Evolutionary conservation across 2,797 vertebrate species (phyloP).

Genomic region (Hypotaenidia philippensis): DNA sequence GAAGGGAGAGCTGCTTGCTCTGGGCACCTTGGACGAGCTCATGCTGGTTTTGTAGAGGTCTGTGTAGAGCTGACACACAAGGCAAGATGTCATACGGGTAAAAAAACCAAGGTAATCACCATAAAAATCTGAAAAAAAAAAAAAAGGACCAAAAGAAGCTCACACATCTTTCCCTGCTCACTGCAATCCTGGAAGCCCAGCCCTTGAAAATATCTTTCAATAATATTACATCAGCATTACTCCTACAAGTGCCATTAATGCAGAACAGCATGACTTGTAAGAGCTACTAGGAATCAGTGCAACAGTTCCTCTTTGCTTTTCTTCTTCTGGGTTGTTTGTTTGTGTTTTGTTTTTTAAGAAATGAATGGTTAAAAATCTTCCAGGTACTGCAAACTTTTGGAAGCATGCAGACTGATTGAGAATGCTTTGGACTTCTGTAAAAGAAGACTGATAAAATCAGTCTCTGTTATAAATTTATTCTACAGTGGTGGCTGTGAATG

Average conservation of each 20-base stretch:
- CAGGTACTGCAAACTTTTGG: background rate
- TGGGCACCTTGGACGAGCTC: background rate
- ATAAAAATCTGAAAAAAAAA: background rate
- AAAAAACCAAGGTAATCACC: background rate
- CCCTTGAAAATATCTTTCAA: background rate
- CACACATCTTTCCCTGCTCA: background rate
- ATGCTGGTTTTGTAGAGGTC: fast-evolving
- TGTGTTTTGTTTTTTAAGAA: background rate
- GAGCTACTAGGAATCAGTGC: background rate
- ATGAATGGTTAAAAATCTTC: background rate
- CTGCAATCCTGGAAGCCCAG: background rate
- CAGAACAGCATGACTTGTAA: background rate
- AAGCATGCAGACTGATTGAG: background rate
- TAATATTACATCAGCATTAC: background rate
- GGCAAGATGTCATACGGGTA: background rate
- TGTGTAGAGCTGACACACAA: background rate
- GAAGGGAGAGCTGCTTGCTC: background rate
- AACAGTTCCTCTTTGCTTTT: background rate
- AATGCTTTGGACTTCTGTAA: constrained; percentile 45
- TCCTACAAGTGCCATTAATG: background rate
- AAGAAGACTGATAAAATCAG: constrained; percentile 45
- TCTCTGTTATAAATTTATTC: constrained; percentile 63
- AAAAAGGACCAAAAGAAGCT: background rate
- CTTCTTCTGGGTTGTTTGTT: no score
- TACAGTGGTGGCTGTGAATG: constrained; percentile 27